Conservation (phyloP, 92 coral and sea anemone genomes). For the Isaurus tuberculatus region DNA sequence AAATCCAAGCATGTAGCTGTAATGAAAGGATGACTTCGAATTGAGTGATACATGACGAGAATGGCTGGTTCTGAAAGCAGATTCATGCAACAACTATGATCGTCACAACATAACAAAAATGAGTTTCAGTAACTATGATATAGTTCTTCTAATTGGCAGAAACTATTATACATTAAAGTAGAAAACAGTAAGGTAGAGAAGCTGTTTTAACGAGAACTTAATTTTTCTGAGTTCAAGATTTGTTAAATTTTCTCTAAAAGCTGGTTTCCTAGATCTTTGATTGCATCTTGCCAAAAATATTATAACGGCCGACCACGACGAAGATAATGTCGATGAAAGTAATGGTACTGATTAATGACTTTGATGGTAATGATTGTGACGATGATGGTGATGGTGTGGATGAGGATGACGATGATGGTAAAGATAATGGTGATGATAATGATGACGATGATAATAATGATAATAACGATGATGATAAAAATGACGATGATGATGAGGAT, state of each 20-base stretch:
- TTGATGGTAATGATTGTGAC: not conserved
- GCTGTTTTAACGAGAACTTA: too few relatives aligned
- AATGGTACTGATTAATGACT: not conserved
- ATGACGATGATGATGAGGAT: not conserved
- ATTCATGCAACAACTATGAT: not conserved
- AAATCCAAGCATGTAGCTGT: slow-evolving; percentile 92
- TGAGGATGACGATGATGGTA: not conserved
- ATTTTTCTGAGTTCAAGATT: too few relatives aligned
- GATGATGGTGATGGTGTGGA: not conserved
- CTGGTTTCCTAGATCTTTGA: not conserved
- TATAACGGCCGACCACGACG: not conserved
- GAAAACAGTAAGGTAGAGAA: too few relatives aligned
- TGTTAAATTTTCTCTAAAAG: too few relatives aligned
- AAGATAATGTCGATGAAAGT: not conserved
- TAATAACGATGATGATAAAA: not conserved
- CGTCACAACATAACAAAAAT: not conserved
- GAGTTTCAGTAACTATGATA: not conserved
- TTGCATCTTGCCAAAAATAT: not conserved
- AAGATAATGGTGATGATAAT: too few relatives aligned
- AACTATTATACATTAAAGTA: too few relatives aligned
- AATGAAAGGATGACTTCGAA: slow-evolving; percentile 90
- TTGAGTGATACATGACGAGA: slow-evolving; percentile 93
- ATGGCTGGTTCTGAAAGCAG: slow-evolving; percentile 89
- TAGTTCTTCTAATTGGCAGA: not conserved
- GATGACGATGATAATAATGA: not conserved